A percentile compares a stretch with the other conserved stretches of the same genome.
Conservation (phyloP, 2,888 invertebrate genomes). For the Drosophila formosana region DNA sequence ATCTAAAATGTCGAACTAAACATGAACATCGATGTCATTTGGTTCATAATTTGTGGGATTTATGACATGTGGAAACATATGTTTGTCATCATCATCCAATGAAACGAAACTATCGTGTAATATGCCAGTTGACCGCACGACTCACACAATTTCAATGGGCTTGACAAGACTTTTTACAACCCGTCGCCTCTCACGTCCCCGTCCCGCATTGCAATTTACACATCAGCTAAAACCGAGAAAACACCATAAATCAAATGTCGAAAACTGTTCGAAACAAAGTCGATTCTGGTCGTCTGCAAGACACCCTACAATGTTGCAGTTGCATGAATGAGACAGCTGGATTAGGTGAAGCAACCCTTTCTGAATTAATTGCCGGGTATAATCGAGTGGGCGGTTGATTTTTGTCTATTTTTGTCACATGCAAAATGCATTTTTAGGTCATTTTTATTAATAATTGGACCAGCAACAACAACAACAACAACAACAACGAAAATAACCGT, state of each 20-base stretch:
- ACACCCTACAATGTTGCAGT: neutral
- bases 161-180: conserved; percentile 52
- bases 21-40: conserved; percentile 25
- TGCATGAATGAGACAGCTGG: neutral
- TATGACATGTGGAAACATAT: conserved; percentile 56
- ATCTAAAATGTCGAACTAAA: conserved; percentile 6
- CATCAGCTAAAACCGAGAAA: conserved; percentile 31
- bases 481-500: conserved; percentile 20
- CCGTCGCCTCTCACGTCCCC: neutral
- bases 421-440: conserved; percentile 76
- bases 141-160: conserved; percentile 37
- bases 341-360: neutral
- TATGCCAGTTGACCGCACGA: conserved; percentile 28
- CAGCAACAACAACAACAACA: conserved; percentile 30
- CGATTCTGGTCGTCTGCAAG: neutral
- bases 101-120: conserved; percentile 24
- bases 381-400: conserved; percentile 20
- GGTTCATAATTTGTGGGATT: conserved; percentile 52
- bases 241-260: conserved; percentile 39
- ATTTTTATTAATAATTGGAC: conserved; percentile 66
- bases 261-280: conserved; percentile 13
- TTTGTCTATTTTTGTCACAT: conserved; percentile 41
- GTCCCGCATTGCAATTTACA: conserved; percentile 42
- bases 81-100: conserved; percentile 39
- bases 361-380: conserved; percentile 8